These are phyloP conservation scores for Plumapathes pennacea DNA, from an alignment of 92 coral and sea anemone genomes.

Conservation along the genomic window DNA sequence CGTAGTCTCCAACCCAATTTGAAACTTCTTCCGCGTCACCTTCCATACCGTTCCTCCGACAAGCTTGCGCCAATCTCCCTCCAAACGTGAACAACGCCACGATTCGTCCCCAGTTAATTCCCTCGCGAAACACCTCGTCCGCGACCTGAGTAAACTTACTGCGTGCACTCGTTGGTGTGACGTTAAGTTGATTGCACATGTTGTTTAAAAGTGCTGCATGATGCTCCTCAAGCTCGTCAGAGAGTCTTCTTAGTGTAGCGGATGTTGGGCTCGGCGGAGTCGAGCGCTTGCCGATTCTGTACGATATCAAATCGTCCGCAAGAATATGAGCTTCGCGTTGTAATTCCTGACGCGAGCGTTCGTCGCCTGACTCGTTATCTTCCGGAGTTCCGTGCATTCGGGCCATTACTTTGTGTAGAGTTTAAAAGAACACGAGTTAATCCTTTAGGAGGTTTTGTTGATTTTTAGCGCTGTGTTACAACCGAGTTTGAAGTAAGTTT, in stretches of 20 bases:
- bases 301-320: constrained; percentile 64
- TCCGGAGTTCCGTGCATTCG: no score
- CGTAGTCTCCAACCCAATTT: constrained; percentile 74
- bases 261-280: constrained; percentile 60
- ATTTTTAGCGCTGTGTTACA: no score
- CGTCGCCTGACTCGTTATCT: no score
- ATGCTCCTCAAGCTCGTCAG: constrained; percentile 76
- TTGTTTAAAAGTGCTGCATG: constrained; percentile 56
- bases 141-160: constrained; percentile 83
- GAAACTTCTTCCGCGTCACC: constrained; percentile 55
- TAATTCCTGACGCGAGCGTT: no score
- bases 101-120: constrained; percentile 87
- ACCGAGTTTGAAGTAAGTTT: no score
- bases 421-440: no score
- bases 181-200: constrained; percentile 72
- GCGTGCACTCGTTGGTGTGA: constrained; percentile 65
- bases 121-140: constrained; percentile 85
- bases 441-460: no score
- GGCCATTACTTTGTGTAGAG: no score
- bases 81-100: constrained; percentile 84
- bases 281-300: constrained; percentile 60
- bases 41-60: constrained; percentile 55
- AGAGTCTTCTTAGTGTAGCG: constrained; percentile 62
- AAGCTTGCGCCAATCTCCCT: constrained; percentile 66
- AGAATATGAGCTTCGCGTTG: constrained; percentile 58